Evolutionary conservation across 92 coral and sea anemone species (phyloP).

Genomic region (Phymanthus crucifer): DNA sequence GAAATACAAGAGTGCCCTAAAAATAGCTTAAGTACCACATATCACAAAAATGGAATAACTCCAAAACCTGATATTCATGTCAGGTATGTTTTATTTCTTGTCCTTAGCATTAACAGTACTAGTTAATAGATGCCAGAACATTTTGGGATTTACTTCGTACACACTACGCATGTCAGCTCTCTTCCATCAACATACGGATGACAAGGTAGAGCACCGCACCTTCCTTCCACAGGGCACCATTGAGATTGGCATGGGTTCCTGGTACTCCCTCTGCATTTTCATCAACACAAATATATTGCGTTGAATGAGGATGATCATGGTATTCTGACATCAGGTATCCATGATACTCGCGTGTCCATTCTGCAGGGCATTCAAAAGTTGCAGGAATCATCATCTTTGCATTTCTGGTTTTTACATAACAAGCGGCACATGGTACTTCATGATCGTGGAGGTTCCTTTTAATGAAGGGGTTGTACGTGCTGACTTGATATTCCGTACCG

Average conservation of each 20-base stretch:
- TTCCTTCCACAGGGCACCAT: slow-evolving; percentile 64
- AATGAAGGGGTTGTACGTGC: slow-evolving; percentile 27
- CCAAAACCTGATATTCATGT: no score
- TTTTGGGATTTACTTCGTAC: no score
- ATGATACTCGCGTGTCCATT: slow-evolving; percentile 70
- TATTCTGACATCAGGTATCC: slow-evolving; percentile 73
- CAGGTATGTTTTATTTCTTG: no score
- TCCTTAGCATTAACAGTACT: no score
- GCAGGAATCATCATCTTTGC: slow-evolving; percentile 64
- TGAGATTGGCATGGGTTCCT: slow-evolving; percentile 40
- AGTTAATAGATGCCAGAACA: no score
- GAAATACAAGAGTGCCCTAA: no score
- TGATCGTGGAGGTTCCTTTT: slow-evolving; percentile 50
- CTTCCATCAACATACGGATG: no score
- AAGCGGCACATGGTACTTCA: slow-evolving; percentile 61
- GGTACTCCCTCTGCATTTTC: slow-evolving; percentile 43
- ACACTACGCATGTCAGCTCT: no score
- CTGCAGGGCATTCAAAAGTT: slow-evolving; percentile 64
- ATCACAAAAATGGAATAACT: no score
- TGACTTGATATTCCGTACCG: slow-evolving; percentile 55
- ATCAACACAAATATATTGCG: slow-evolving; percentile 63
- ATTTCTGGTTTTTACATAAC: slow-evolving; percentile 58
- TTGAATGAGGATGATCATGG: slow-evolving; percentile 36
- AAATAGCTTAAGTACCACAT: no score
- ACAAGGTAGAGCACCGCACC: slow-evolving; percentile 30